Conservation (phyloP, 2,888 invertebrate species). For the Xylophagus ater region DNA sequence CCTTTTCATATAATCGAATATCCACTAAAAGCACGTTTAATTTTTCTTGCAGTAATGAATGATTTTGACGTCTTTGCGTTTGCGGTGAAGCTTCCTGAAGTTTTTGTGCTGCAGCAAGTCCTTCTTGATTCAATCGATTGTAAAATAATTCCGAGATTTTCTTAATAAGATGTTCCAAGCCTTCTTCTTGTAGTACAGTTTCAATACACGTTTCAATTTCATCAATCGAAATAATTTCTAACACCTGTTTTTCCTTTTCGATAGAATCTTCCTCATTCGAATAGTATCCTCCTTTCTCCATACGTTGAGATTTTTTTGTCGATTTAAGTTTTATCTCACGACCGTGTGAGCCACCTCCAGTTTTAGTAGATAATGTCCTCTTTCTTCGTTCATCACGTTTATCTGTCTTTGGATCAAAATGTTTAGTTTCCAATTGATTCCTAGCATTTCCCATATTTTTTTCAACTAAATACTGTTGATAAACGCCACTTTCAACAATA, state of each 20-base stretch:
- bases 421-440: conserved; percentile 26
- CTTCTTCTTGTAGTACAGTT: conserved; percentile 55
- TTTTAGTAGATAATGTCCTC: conserved; percentile 77
- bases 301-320: conserved; percentile 65
- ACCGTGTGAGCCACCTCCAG: conserved; percentile 86
- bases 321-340: conserved; percentile 92
- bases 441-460: conserved; percentile 42
- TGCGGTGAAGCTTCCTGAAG: conserved; percentile 64
- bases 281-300: conserved; percentile 46
- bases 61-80: conserved; percentile 63
- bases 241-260: conserved; percentile 34
- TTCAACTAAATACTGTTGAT: conserved; percentile 61
- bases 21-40: conserved; percentile 64
- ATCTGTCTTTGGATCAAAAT: conserved; percentile 45
- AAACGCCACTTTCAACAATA: conserved; percentile 59
- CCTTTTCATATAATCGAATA: conserved; percentile 70
- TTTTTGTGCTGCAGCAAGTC: conserved; percentile 55
- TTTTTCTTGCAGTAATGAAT: conserved; percentile 72
- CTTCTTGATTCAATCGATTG: conserved; percentile 55
- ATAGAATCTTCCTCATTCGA: conserved; percentile 63
- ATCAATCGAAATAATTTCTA: conserved; percentile 53
- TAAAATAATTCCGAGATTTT: conserved; percentile 53
- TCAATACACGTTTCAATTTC: conserved; percentile 58
- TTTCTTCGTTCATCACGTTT: conserved; percentile 80
- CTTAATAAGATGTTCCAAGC: conserved; percentile 56